Evolutionary conservation across 2,797 vertebrate genomes (phyloP).

Genomic region (Myotis myotis): DNA sequence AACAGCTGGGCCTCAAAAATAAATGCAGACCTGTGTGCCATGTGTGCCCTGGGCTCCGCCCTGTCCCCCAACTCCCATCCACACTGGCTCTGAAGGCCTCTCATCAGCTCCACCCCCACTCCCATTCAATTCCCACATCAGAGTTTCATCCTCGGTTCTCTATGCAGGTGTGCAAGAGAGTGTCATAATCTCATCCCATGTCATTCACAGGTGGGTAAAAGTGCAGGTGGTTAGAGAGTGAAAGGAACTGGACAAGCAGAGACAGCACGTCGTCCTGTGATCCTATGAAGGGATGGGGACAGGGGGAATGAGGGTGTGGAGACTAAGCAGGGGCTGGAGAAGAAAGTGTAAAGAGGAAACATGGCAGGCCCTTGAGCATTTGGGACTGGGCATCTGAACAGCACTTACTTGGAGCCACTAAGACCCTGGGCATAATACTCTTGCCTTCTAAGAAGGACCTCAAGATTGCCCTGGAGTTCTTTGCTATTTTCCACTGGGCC

Average conservation of each 20-base stretch:
- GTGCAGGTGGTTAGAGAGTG: not conserved
- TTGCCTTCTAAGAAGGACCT: constrained; percentile 55
- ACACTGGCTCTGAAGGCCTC: not conserved
- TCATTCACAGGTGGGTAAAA: constrained; percentile 42
- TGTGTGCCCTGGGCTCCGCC: not conserved
- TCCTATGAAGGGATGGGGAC: not conserved
- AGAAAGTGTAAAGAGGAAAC: constrained; percentile 30
- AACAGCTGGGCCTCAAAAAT: not conserved
- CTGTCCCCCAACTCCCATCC: not conserved
- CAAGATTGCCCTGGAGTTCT: constrained; percentile 53
- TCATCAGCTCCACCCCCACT: not conserved
- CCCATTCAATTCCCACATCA: constrained; percentile 46
- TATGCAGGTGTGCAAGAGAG: not conserved
- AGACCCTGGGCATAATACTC: constrained; percentile 45
- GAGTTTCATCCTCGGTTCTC: not conserved
- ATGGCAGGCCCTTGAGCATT: not conserved
- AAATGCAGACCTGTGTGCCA: not conserved
- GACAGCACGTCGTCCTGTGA: not conserved
- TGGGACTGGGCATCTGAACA: not conserved
- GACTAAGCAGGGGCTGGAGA: not conserved
- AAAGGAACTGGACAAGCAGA: constrained; percentile 1
- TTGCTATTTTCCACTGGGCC: constrained; percentile 62
- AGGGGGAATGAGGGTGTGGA: not conserved
- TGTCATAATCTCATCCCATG: constrained; percentile 49
- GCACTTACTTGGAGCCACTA: not conserved